Percentiles rank a stretch among this genome's conserved stretches.
These are phyloP conservation scores for Poecilia wingei DNA, from an alignment of 2,797 vertebrate species.

Conservation along the genomic window DNA sequence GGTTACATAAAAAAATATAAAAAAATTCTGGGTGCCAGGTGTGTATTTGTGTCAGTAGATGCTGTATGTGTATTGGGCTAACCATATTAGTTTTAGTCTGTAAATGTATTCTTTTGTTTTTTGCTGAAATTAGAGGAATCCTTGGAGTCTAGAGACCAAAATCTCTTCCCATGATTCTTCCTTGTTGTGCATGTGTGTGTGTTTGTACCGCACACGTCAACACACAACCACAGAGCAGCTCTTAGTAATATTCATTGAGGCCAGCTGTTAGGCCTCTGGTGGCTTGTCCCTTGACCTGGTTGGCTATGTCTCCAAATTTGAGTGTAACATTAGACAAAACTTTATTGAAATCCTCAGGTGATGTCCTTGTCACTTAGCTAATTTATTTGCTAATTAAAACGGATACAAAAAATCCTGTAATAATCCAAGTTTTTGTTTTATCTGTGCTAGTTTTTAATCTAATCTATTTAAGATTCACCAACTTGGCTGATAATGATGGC, in stretches of 20 bases:
- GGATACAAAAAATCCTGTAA: not conserved
- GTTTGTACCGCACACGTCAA: slow-evolving; percentile 15
- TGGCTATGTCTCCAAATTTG: slow-evolving; percentile 40
- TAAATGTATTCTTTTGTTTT: slow-evolving; percentile 58
- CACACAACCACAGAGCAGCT: slow-evolving; percentile 57
- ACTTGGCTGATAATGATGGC: not conserved
- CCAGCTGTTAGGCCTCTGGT: slow-evolving; percentile 73
- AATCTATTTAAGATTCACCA: not conserved
- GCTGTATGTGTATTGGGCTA: slow-evolving; percentile 37
- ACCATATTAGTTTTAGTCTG: slow-evolving; percentile 42
- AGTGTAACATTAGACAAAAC: not conserved
- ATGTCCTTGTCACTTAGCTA: not conserved
- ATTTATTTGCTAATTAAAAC: slow-evolving; percentile 5
- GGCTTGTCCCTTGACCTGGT: slow-evolving; percentile 41
- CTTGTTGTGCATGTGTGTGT: slow-evolving; percentile 38
- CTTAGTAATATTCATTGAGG: slow-evolving; percentile 55
- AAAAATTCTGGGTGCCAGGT: not conserved
- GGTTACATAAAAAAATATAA: not conserved
- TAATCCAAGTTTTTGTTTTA: not conserved
- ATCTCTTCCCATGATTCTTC: slow-evolving; percentile 72
- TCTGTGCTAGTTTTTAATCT: not conserved
- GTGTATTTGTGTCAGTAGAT: not conserved
- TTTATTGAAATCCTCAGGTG: not conserved
- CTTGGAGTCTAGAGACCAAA: slow-evolving; percentile 78
- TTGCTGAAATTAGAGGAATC: slow-evolving; percentile 77